These are phyloP conservation scores for Diadema setosum DNA, from an alignment of 35 echinoderm and acorn worm species.

Conservation along the genomic window DNA sequence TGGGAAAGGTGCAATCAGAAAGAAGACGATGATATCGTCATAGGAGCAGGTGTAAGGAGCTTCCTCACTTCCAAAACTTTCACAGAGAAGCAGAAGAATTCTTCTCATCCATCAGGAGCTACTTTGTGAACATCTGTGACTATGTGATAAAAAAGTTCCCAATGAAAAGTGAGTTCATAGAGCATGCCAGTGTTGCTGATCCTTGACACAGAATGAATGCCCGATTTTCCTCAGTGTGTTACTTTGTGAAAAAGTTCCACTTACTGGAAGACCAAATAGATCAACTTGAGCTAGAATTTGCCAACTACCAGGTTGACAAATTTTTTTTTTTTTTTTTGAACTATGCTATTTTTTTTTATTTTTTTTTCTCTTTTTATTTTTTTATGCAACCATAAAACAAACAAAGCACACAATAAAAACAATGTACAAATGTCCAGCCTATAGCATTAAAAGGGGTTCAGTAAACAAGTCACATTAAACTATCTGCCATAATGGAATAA, in stretches of 20 bases:
- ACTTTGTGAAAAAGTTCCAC: slow-evolving; percentile 60
- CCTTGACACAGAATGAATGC: slow-evolving; percentile 5
- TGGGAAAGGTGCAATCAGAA: slow-evolving; percentile 28
- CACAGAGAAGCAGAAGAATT: neutral
- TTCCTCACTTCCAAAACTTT: neutral
- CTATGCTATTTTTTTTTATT: too few species aligned
- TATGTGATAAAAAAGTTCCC: slow-evolving; percentile 40
- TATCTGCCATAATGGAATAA: too few species aligned
- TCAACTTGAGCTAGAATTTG: slow-evolving; percentile 48
- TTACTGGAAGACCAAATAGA: slow-evolving; percentile 52
- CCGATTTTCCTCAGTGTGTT: slow-evolving; percentile 17
- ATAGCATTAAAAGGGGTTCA: too few species aligned
- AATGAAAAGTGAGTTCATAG: slow-evolving; percentile 1
- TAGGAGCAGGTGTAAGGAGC: slow-evolving; percentile 26
- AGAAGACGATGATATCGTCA: slow-evolving; percentile 24
- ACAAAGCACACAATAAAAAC: too few species aligned
- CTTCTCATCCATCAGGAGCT: slow-evolving; percentile 24
- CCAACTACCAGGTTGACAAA: slow-evolving; percentile 32
- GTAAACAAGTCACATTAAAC: too few species aligned
- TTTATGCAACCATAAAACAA: too few species aligned
- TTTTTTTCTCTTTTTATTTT: too few species aligned
- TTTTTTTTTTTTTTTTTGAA: too few species aligned
- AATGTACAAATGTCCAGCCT: too few species aligned
- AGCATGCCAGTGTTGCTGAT: slow-evolving; percentile 31
- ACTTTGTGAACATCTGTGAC: slow-evolving; percentile 4